Percentiles rank a stretch among this genome's conserved stretches.
phyloP scores from a whole-genome alignment of 2,888 invertebrate genomes.

The Tanytarsus gracilentus region DNA sequence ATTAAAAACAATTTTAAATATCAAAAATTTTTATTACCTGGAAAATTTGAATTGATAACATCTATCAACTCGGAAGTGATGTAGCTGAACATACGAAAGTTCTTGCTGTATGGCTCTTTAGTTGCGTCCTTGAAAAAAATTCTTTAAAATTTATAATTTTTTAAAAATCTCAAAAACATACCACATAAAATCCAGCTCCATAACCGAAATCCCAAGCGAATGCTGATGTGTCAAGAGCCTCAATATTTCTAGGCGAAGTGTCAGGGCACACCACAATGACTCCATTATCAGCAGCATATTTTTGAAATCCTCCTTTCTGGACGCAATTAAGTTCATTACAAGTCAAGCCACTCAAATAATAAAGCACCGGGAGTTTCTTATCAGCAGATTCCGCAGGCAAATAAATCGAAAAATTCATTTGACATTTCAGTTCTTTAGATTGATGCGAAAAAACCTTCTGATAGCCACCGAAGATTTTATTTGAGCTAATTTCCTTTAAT shows the following conservation, averaged over 20 bases:
- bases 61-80: slow-evolving; percentile 77
- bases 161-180: no score
- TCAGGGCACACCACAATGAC: slow-evolving; percentile 89
- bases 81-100: slow-evolving; percentile 94
- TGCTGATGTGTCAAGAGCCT: slow-evolving; percentile 72
- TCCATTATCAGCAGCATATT: slow-evolving; percentile 36
- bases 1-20: slow-evolving; percentile 40
- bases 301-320: slow-evolving; percentile 90
- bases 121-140: no score
- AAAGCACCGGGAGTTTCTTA: slow-evolving; percentile 70
- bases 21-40: slow-evolving; percentile 40
- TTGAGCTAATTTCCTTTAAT: slow-evolving; percentile 54
- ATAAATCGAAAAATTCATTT: slow-evolving; percentile 89
- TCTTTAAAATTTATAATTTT: no score
- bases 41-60: slow-evolving; percentile 67
- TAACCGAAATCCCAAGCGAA: slow-evolving; percentile 84
- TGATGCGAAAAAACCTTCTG: slow-evolving; percentile 79
- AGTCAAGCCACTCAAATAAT: slow-evolving; percentile 84
- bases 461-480: slow-evolving; percentile 70
- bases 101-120: slow-evolving; percentile 79
- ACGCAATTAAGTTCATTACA: slow-evolving; percentile 95
- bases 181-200: slow-evolving; percentile 91
- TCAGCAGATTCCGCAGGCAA: slow-evolving; percentile 65
- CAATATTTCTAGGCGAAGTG: slow-evolving; percentile 87
- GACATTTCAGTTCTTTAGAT: slow-evolving; percentile 69